Percentiles rank a stretch among this genome's conserved stretches.
These are phyloP conservation scores for Gorsachius goisagi DNA, from an alignment of 2,113 vertebrate genomes.

Conservation along the genomic window DNA sequence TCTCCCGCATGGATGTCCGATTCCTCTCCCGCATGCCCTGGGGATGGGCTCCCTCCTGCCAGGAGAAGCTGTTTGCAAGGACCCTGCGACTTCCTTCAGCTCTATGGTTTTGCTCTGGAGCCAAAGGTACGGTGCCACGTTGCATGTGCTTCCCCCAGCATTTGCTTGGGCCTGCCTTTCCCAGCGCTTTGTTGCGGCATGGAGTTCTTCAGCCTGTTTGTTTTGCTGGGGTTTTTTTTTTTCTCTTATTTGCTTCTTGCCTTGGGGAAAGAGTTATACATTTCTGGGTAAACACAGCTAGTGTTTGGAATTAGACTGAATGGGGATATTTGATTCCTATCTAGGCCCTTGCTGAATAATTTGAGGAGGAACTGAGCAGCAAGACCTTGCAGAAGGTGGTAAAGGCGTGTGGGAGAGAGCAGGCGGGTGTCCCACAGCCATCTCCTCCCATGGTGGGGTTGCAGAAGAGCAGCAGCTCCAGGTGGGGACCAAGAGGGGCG, in stretches of 20 bases:
- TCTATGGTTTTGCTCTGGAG: accelerated
- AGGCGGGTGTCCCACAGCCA: neutral
- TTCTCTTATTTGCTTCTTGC: neutral
- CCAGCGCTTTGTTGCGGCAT: neutral
- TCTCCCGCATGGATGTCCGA: accelerated
- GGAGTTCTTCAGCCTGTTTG: neutral
- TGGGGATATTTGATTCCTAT: neutral
- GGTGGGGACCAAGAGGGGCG: neutral
- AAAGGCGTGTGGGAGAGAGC: neutral
- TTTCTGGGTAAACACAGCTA: neutral
- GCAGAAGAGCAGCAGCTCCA: neutral
- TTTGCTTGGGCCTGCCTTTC: neutral
- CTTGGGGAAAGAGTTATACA: neutral
- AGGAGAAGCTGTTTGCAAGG: neutral
- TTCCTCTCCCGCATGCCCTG: neutral
- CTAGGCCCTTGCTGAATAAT: neutral
- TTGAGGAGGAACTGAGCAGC: neutral
- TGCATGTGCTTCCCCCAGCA: neutral
- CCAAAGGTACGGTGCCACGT: too few relatives aligned
- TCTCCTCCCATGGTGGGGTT: accelerated
- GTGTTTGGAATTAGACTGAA: neutral
- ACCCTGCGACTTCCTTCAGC: neutral
- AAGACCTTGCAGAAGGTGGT: neutral
- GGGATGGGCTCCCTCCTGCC: neutral
- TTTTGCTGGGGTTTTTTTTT: neutral